phyloP scores from a whole-genome alignment of 1,140 invertebrate genomes.

The Ostrea denselamellosa region DNA sequence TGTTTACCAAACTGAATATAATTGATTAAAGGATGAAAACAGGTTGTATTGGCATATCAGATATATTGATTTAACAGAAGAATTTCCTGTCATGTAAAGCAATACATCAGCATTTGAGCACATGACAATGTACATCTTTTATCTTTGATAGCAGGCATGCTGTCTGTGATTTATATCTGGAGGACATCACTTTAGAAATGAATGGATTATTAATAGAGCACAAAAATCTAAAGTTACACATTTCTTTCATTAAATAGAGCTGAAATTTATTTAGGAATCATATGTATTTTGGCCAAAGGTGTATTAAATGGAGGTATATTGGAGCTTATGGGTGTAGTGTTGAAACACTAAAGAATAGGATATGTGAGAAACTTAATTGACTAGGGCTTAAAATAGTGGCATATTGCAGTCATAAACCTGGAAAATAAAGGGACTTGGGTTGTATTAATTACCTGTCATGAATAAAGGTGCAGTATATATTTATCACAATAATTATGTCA shows the following conservation, averaged over 20 bases:
- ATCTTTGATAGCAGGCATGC: too few species aligned
- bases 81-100: conserved; percentile 29
- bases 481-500: conserved; percentile 38
- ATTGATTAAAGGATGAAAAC: neutral
- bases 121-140: too few species aligned
- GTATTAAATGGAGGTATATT: conserved; percentile 1
- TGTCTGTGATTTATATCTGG: too few species aligned
- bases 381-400: neutral
- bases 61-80: conserved; percentile 20
- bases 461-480: conserved; percentile 26
- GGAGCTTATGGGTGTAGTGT: neutral
- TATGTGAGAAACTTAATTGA: conserved; percentile 6
- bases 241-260: conserved; percentile 8
- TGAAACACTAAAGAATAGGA: conserved; percentile 8
- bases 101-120: neutral
- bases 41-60: conserved; percentile 26
- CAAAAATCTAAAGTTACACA: conserved; percentile 4
- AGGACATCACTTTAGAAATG: neutral
- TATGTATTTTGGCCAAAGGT: conserved; percentile 1
- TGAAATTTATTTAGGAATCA: neutral
- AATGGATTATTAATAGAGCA: neutral
- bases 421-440: neutral
- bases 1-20: too few species aligned
- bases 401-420: neutral
- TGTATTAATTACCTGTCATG: conserved; percentile 4